These are phyloP conservation scores for Silvanus unidentatus DNA, from an alignment of 2,888 invertebrate genomes.

Conservation along the genomic window DNA sequence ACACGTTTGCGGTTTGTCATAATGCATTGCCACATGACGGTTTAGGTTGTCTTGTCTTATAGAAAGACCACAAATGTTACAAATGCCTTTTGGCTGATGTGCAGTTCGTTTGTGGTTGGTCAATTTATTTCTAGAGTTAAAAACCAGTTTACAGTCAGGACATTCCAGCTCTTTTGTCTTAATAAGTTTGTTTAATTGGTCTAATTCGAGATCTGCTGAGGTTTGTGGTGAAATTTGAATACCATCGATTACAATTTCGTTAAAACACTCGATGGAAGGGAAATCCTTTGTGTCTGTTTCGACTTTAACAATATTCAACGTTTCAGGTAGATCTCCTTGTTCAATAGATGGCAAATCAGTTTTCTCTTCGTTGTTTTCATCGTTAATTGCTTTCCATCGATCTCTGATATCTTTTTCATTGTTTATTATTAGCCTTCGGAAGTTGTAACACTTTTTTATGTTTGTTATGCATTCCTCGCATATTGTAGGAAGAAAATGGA, in stretches of 20 bases:
- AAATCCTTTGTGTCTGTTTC: not conserved
- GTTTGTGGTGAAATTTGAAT: too few species aligned
- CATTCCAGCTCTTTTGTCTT: constrained; percentile 22
- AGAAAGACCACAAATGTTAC: constrained; percentile 36
- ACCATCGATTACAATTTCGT: constrained; percentile 8
- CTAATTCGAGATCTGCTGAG: constrained; percentile 9
- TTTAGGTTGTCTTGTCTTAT: constrained; percentile 32
- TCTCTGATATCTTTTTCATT: constrained; percentile 27
- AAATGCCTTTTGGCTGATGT: constrained; percentile 31
- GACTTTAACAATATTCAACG: not conserved
- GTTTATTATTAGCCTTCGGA: constrained; percentile 32
- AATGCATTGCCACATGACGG: constrained; percentile 32
- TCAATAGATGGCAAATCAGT: too few species aligned
- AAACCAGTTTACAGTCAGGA: constrained; percentile 26
- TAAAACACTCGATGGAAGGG: not conserved
- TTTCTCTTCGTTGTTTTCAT: constrained; percentile 6
- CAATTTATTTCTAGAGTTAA: constrained; percentile 24
- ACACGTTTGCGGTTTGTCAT: constrained; percentile 30
- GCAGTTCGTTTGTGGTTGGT: constrained; percentile 27
- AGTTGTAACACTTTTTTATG: constrained; percentile 31
- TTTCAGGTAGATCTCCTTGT: not conserved
- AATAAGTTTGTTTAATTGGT: constrained; percentile 8
- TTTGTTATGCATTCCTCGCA: constrained; percentile 32
- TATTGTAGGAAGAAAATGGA: constrained; percentile 27
- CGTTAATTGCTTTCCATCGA: too few species aligned